These are phyloP conservation scores for Bujurquina vittata DNA, from an alignment of 2,113 vertebrate species.

Conservation along the genomic window DNA sequence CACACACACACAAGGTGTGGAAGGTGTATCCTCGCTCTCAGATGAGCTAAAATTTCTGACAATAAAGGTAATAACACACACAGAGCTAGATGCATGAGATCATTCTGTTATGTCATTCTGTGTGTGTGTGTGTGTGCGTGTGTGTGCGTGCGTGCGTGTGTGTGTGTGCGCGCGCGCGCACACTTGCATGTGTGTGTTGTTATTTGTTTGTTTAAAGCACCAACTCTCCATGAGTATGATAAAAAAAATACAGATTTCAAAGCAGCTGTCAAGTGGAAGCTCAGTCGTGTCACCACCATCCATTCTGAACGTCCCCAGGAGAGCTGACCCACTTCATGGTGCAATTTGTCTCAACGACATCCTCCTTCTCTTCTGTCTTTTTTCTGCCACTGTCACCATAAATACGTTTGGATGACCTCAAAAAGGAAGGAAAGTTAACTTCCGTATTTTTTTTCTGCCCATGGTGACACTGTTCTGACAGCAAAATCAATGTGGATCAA, in stretches of 20 bases:
- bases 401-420: conserved; percentile 52
- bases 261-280: conserved; percentile 38
- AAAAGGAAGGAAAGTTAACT: conserved; percentile 30
- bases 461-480: neutral
- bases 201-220: neutral
- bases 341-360: conserved; percentile 51
- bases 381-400: conserved; percentile 46
- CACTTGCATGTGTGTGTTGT: neutral
- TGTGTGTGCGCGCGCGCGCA: neutral
- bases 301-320: conserved; percentile 51
- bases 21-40: neutral
- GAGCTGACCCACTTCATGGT: conserved; percentile 67
- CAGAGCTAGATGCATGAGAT: neutral
- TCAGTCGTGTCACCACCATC: conserved; percentile 40
- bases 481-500: conserved; percentile 12
- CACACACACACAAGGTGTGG: neutral
- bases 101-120: no score
- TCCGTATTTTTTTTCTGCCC: neutral
- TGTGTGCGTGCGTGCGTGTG: neutral
- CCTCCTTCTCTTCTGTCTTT: conserved; percentile 48
- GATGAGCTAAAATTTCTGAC: neutral
- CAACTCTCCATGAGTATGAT: neutral
- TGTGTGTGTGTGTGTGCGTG: neutral
- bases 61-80: neutral
- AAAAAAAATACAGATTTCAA: neutral